A percentile compares a stretch with the other conserved stretches of the same genome.
Evolutionary conservation across 2,797 vertebrate species (phyloP).

Genomic region (Etheostoma nigrum): DNA sequence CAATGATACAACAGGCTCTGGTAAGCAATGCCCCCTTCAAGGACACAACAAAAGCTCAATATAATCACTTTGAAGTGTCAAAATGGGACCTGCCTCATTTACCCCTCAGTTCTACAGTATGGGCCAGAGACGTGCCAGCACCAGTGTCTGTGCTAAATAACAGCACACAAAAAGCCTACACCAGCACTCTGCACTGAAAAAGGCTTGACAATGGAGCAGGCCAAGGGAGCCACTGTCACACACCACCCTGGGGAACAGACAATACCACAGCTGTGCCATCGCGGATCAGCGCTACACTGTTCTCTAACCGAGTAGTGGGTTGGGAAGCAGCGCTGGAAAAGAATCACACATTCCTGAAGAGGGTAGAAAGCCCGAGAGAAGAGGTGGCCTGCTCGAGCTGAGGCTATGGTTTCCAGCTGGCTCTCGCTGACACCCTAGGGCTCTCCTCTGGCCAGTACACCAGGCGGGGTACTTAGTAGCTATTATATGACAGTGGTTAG

Average conservation of each 20-base stretch:
- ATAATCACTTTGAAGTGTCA: constrained; percentile 72
- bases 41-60: constrained; percentile 63
- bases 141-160: constrained; percentile 69
- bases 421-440: constrained; percentile 65
- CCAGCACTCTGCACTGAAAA: constrained; percentile 72
- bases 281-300: constrained; percentile 70
- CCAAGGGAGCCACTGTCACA: constrained; percentile 73
- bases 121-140: constrained; percentile 64
- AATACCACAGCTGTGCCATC: constrained; percentile 74
- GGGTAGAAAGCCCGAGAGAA: constrained; percentile 70
- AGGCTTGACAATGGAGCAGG: constrained; percentile 73
- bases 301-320: constrained; percentile 69
- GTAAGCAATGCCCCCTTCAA: constrained; percentile 59
- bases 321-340: constrained; percentile 77
- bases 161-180: constrained; percentile 77
- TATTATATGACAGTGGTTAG: constrained; percentile 71
- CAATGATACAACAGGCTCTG: constrained; percentile 37
- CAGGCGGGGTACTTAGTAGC: constrained; percentile 73
- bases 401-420: constrained; percentile 79
- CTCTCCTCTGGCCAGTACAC: constrained; percentile 72
- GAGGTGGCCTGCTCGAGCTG: constrained; percentile 64
- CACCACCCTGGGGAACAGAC: constrained; percentile 75
- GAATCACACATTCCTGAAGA: constrained; percentile 86
- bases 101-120: constrained; percentile 59
- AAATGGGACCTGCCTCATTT: constrained; percentile 73